Conservation (phyloP, 2,888 invertebrate genomes). For the Apoda limacodes region DNA sequence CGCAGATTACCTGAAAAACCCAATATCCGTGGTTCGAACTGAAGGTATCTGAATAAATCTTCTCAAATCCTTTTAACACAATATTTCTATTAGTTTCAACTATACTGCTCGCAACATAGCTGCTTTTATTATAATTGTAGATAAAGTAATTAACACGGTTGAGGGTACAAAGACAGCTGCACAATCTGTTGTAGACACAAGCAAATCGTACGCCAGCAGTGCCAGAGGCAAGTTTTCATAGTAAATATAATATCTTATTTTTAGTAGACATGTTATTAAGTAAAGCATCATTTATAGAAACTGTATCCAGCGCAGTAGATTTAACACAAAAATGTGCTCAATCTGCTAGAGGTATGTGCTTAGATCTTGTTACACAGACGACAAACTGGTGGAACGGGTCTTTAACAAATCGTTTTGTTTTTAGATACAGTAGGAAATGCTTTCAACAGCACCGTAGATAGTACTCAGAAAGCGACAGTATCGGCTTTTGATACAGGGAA, state of each 20-base stretch:
- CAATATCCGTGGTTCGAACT: too few species aligned
- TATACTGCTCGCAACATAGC: too few species aligned
- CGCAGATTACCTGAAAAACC: too few species aligned
- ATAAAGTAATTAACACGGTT: conserved; percentile 34
- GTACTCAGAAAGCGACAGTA: conserved; percentile 35
- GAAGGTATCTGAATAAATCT: too few species aligned
- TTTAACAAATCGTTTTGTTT: conserved; percentile 17
- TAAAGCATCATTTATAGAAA: conserved; percentile 12
- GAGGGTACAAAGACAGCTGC: conserved; percentile 35
- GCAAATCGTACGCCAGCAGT: conserved; percentile 31
- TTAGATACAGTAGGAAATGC: conserved; percentile 29
- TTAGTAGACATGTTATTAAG: not conserved
- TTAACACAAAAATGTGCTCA: conserved; percentile 32
- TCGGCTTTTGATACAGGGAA: conserved; percentile 36
- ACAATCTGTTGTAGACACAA: conserved; percentile 33
- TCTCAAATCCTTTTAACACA: too few species aligned
- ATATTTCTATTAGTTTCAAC: too few species aligned
- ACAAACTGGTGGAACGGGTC: too few species aligned
- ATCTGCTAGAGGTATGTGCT: conserved; percentile 26
- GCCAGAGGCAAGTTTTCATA: too few species aligned
- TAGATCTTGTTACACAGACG: too few species aligned
- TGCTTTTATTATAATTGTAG: too few species aligned
- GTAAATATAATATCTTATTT: too few species aligned
- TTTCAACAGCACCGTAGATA: conserved; percentile 28
- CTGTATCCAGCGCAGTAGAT: conserved; percentile 21